Base-by-base conservation (phyloP, 2,888 invertebrate species). In the Hirtodrosophila histrioides region DNA sequence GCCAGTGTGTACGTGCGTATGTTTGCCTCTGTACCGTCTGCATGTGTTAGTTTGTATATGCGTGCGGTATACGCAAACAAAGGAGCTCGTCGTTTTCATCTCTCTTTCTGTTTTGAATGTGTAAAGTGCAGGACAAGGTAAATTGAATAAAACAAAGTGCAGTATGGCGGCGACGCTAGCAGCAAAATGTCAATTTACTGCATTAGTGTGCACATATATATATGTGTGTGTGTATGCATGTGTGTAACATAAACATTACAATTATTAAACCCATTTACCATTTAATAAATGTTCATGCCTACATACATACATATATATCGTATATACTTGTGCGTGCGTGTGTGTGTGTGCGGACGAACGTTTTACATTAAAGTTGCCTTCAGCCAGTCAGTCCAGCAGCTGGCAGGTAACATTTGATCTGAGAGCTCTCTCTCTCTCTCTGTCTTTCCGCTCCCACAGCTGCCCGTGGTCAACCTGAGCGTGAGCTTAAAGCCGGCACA, bases 41-140 rank as follows among this genome's bases (percentile, higher is more conserved):
- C 12, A 4, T 36, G 9, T 37, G 33, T 43, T 29, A 33, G 12
- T 40, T 3, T 49, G 35, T 46, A n/a, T 44, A 37, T 50, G 49
- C 51, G 57, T 63, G 46, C 46, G 54, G 54, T 71, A 72, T 69
- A 75, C 69, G 55, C 75, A 72, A 75, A 72, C 72, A 72, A 72
- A 72, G 72, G 75, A 74, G 57, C 56, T 70, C 66, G 60, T 53
- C 44, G 50, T 76, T 66, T 64, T 66, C 62, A 71, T 48, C 55
- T 54, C 23, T 55, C 51, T 60, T 61, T 75, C 75, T 61, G 71
- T 65, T 76, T 76, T 62, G 37, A 76, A 71, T 63, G 74, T 57
- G 66, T 75, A 66, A 75, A 74, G 66, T 75, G 75, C 60, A 69
- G 72, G 70, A 75, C 64, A 73, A 75, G 72, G 60, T 69, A 75